Base-by-base conservation (phyloP, 1,140 invertebrate species). In the Diabrotica undecimpunctata region DNA sequence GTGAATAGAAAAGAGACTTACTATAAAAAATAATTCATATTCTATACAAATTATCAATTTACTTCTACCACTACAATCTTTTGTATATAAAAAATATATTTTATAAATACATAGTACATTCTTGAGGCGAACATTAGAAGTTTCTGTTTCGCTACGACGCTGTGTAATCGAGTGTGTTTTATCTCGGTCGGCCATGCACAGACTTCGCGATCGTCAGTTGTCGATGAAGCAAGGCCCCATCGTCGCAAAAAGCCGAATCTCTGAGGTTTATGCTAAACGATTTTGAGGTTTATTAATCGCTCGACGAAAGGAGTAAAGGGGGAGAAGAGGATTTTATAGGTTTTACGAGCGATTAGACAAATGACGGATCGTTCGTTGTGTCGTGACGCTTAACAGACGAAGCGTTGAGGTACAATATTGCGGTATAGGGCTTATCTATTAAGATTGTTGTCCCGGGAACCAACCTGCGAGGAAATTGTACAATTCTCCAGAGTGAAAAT, bases 261-360 rank as follows among this genome's bases (percentile, higher is more conserved):
- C 41, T 46, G 41, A 46, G 41, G 41, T 46, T 46, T 46, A 46
- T 46, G 41, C 41, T 46, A 46, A 46, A 46, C 41, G 41, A 46
- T 46, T 46, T 46, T 46, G 41, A 46, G 41, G 41, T 46, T 46
- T 46, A 46, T 46, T 46, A 46, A 46, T 10, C 41, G 41, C n/a
- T 46, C 41, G 41, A n/a, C 41, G 41, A 46, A 46, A 46, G 41
- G 41, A 46, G 41, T 46, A 6, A 46, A 46, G 41, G 41, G 25
- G 41, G 41, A 46, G 41, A 46, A 46, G n/a, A 46, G 41, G 41
- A 46, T 46, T 46, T 46, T 46, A 46, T 46, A 46, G 8, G 41
- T 46, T 46, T 46, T 46, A 46, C 41, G 41, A 46, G 41, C 41
- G 41, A 46, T 46, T 46, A 46, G 41, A 46, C 41, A 46, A 46